Base-by-base conservation (phyloP, 2,797 vertebrate species). In the Eutrigla gurnardus region DNA sequence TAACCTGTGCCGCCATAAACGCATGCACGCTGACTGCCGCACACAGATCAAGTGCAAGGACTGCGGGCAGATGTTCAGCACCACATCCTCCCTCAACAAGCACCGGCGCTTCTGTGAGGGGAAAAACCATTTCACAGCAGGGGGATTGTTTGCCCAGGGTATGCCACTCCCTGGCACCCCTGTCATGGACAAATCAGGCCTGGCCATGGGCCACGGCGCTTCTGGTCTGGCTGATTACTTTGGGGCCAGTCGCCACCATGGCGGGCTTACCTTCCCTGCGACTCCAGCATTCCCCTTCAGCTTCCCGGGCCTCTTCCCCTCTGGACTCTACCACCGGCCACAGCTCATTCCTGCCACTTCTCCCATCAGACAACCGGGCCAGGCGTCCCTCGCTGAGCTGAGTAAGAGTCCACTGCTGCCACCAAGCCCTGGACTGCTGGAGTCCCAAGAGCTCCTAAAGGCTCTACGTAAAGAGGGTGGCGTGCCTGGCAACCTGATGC, bases 41-140 rank as follows among this genome's bases (percentile, higher is more conserved):
- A 99, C 98, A 73, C 98, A 99, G 96, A 99, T 99, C 94, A 99
- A 99, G 95, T 99, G 98, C 95, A 99, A 99, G 94, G 98, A 99
- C 96, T 99, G 98, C 86, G 98, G 98, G 88, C 98, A 99, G 95
- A 99, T 99, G 97, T 99, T 99, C 96, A 99, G 98, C 96, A 99
- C 98, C 94, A 99, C 98, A 78, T 99, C 98, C 77, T 99, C 98
- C 86, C 97, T 99, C 93, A 99, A 99, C 96, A 99, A 99, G 94
- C 98, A 99, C 92, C 97, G 98, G 85, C 97, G 98, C 91, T 99
- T 99, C 96, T 99, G 98, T 91, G 98, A 99, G 94, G 98, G 98
- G 85, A 99, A 99, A 94, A 99, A 99, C 93, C 98, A 99, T 96
- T 99, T 99, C 94, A 95, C 97, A 82, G 96, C 94, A 33, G 98